Evolutionary conservation across 2,888 invertebrate genomes (phyloP), one percentile per base, ranked within the genome.

Genomic region (Sesia bembeciformis): DNA sequence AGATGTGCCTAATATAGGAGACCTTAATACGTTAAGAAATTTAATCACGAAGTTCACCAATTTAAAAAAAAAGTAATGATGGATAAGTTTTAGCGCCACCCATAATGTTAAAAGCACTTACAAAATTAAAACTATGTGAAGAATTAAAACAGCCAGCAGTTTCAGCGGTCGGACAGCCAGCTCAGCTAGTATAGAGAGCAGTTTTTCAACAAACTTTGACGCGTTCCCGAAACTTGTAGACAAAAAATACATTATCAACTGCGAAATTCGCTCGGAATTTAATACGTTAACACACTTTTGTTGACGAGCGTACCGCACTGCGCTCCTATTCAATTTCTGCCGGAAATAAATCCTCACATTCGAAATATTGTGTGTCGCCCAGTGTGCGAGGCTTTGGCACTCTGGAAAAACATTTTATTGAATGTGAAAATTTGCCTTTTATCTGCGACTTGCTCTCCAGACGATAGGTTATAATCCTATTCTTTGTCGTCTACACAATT

Each of bases 291-390:
- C 61, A 60, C 58, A 60, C 58, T 60, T 50, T 38, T n/a, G 50
- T 59, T 57, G 59, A 58, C 58, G 50, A 46, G 52, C 54, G 56
- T 57, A 56, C 62, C 54, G 55, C 62, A 58, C 51, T 53, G 50
- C 58, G 55, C 53, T 63, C 62, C 67, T 63, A 70, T 74, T 73
- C 72, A 75, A 76, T 75, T 70, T 70, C 67, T 70, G 66, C 57
- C 62, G 62, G 63, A 67, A 67, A 75, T 76, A 74, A 75, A 77
- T 76, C 70, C 66, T 62, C 60, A 50, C 58, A 61, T 71, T 65
- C 72, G 69, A 71, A 70, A 73, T 74, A 71, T 74, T 65, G 67
- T 63, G 62, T 62, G 63, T 65, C 61, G 56, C 50, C 38, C 39
- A 50, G 38, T 50, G 50, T 5, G 50, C 50, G 39, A 39, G 7